A percentile compares a stretch with the other conserved stretches of the same genome.
Evolutionary conservation across 2,113 vertebrate genomes (phyloP).

Genomic region (Tupaia chinensis): DNA sequence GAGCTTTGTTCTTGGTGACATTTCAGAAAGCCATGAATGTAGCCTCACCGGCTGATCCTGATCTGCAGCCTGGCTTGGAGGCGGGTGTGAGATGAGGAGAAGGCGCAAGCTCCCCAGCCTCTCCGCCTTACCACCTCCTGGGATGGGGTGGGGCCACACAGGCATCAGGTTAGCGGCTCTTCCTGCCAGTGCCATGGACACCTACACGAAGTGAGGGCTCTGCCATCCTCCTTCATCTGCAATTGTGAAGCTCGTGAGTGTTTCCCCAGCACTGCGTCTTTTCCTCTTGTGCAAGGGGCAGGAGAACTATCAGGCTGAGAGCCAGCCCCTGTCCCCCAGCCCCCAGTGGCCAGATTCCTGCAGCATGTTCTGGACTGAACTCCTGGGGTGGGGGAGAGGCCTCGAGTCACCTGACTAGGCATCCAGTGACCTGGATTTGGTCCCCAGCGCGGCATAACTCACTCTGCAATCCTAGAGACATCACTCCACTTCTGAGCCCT

Average conservation of each 20-base stretch:
- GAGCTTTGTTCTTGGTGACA: constrained; percentile 91
- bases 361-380: neutral
- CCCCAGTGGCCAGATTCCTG: neutral
- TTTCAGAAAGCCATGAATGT: constrained; percentile 88
- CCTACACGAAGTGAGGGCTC: neutral
- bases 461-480: neutral
- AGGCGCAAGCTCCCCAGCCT: neutral
- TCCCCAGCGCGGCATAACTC: neutral
- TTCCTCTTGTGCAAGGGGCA: neutral
- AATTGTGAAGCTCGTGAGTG: neutral
- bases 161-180: neutral
- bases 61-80: constrained; percentile 2
- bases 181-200: neutral
- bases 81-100: constrained; percentile 47
- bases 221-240: neutral
- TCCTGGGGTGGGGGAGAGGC: neutral
- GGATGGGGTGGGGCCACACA: too few species aligned
- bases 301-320: neutral
- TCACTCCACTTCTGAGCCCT: neutral
- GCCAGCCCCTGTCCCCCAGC: neutral
- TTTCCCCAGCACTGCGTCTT: neutral
- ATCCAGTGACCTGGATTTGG: neutral
- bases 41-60: constrained; percentile 18
- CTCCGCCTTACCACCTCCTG: neutral
- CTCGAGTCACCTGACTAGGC: neutral